A percentile compares a stretch with the other conserved stretches of the same genome.
Conservation (phyloP, 2,888 invertebrate genomes). For the Agrochola lota region DNA sequence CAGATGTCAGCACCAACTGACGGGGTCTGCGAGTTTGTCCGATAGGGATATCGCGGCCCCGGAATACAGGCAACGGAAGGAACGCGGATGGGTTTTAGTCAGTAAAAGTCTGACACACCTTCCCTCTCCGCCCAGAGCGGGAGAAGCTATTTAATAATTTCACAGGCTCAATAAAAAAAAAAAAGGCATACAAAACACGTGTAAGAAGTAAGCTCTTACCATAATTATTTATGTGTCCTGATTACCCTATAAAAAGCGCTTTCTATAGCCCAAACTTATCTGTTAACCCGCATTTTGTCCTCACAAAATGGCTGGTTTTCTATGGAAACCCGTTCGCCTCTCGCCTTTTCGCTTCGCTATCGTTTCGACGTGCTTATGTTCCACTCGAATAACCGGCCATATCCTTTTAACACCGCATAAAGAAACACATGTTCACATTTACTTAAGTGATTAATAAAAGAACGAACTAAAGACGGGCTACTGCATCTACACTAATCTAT, state of each 20-base stretch:
- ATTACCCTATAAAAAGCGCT: constrained; percentile 26
- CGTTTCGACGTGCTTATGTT: constrained; percentile 39
- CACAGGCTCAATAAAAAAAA: no score
- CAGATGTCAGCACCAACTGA: no score
- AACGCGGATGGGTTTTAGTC: no score
- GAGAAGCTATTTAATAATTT: no score
- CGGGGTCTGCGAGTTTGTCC: no score
- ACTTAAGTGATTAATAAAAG: constrained; percentile 21
- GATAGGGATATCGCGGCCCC: no score
- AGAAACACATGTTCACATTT: constrained; percentile 8
- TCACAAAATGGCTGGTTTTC: constrained; percentile 38
- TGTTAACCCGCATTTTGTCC: constrained; percentile 50
- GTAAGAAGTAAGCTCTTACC: constrained; percentile 14
- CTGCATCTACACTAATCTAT: background rate
- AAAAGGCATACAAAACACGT: background rate
- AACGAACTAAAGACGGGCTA: background rate
- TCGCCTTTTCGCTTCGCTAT: constrained; percentile 41
- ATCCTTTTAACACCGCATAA: constrained; percentile 38
- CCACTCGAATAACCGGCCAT: constrained; percentile 24
- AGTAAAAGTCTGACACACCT: no score
- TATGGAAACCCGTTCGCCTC: constrained; percentile 33
- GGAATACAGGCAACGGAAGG: no score
- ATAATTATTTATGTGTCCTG: constrained; percentile 49
- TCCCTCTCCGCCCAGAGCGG: no score
- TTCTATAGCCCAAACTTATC: constrained; percentile 43